These are phyloP conservation scores for Eremobia ochroleuca DNA, from an alignment of 2,888 invertebrate genomes.

Conservation along the genomic window DNA sequence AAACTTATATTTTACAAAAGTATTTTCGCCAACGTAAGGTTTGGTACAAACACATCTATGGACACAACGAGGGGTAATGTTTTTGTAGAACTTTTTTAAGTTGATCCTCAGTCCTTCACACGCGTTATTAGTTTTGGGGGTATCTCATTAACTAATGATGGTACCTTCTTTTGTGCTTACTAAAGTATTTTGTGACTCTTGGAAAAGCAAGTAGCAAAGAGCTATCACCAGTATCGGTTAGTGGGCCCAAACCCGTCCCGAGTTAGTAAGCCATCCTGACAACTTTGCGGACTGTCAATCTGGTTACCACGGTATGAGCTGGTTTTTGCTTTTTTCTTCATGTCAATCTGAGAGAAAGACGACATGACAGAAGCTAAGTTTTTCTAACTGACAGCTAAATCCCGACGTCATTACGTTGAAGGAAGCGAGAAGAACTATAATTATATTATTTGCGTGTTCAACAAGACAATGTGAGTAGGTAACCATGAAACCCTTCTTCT, in stretches of 20 bases:
- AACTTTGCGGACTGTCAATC: background rate
- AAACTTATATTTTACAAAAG: no score
- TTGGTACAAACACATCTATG: no score
- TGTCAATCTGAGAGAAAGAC: background rate
- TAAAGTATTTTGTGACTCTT: no score
- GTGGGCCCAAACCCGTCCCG: background rate
- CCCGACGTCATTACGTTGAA: background rate
- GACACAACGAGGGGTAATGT: no score
- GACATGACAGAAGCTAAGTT: background rate
- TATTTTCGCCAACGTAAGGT: no score
- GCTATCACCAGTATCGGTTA: background rate
- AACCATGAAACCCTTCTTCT: background rate
- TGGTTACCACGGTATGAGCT: background rate
- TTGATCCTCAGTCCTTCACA: no score
- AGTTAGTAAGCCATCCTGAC: background rate
- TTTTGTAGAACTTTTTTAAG: no score
- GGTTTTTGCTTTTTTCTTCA: background rate
- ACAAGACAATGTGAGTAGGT: background rate
- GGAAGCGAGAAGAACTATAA: background rate
- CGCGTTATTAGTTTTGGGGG: no score
- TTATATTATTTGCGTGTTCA: background rate
- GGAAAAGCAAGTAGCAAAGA: no score
- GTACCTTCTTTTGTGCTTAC: no score
- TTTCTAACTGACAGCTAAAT: background rate
- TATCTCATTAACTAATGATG: no score